Conservation (phyloP, 92 coral and sea anemone genomes). For the Isaurus tuberculatus region DNA sequence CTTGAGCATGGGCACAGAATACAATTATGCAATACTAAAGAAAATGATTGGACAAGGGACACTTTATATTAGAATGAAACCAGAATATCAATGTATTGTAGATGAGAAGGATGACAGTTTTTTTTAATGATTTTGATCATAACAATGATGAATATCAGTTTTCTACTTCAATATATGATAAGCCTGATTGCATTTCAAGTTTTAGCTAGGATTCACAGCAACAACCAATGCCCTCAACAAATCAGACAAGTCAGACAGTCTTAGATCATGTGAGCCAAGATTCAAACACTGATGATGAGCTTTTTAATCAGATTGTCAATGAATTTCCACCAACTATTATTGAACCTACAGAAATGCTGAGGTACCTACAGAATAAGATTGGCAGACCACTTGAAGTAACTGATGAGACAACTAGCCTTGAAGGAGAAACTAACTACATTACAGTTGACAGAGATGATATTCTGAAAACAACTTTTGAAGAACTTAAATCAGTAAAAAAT, state of each 20-base stretch:
- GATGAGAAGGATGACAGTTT: neutral
- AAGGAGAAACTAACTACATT: constrained; percentile 41
- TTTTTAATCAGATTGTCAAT: neutral
- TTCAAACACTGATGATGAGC: neutral
- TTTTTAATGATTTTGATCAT: neutral
- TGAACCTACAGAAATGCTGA: constrained; percentile 50
- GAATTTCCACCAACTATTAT: constrained; percentile 11
- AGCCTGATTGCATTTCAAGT: constrained; percentile 2
- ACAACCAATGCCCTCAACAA: neutral
- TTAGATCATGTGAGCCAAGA: neutral
- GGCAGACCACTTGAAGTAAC: constrained; percentile 48
- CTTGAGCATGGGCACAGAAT: constrained; percentile 49
- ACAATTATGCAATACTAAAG: constrained; percentile 47
- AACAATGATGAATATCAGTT: neutral
- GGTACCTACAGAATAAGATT: constrained; percentile 36
- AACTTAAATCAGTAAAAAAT: constrained; percentile 4
- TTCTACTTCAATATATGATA: neutral
- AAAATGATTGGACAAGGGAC: constrained; percentile 60
- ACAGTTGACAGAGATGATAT: constrained; percentile 36
- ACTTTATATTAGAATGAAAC: constrained; percentile 53
- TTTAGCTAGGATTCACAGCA: constrained; percentile 2
- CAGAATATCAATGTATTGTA: constrained; percentile 28
- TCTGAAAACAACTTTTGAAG: constrained; percentile 49
- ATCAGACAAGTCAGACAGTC: constrained; percentile 11
- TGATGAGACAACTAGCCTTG: constrained; percentile 12